Percentiles rank a stretch among this genome's conserved stretches.
phyloP scores from a whole-genome alignment of 2,888 invertebrate species.

The Oscheius myriophilus region DNA sequence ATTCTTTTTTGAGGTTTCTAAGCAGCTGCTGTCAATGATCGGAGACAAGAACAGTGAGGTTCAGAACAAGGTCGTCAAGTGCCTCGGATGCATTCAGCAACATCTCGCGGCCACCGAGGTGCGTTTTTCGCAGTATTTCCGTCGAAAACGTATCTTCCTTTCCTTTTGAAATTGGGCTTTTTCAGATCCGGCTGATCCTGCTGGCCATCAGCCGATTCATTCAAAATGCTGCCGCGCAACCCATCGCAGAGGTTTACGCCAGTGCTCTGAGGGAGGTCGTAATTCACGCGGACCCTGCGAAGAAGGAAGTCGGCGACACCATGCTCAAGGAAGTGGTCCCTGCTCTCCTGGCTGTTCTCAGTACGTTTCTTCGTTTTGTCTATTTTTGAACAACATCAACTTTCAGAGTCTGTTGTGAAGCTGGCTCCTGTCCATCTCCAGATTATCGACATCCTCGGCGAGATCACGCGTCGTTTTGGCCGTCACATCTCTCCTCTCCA shows the following conservation, averaged over 20 bases:
- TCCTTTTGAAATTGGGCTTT: no score
- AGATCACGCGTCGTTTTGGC: constrained; percentile 91
- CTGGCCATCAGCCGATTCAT: no score
- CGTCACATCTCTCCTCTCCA: constrained; percentile 24
- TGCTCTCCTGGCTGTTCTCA: constrained; percentile 1
- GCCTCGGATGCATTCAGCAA: constrained; percentile 93
- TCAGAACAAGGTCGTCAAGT: constrained; percentile 98
- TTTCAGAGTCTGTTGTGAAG: neutral
- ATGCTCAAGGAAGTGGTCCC: constrained; percentile 5
- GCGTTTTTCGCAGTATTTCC: no score
- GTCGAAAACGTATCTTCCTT: no score
- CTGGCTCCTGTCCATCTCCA: constrained; percentile 77
- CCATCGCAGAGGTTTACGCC: constrained; percentile 12
- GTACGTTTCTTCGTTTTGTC: neutral
- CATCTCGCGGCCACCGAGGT: constrained; percentile 78
- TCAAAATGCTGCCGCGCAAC: no score
- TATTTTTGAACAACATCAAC: neutral
- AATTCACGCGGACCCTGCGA: constrained; percentile 1
- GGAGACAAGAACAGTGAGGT: constrained; percentile 93
- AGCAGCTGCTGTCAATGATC: constrained; percentile 90
- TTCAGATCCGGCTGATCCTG: no score
- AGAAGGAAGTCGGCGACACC: neutral
- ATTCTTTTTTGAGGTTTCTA: constrained; percentile 79
- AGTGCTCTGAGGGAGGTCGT: constrained; percentile 25
- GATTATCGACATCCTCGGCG: constrained; percentile 93